phyloP scores from a whole-genome alignment of 1,140 invertebrate species.

The Sinonovacula constricta region DNA sequence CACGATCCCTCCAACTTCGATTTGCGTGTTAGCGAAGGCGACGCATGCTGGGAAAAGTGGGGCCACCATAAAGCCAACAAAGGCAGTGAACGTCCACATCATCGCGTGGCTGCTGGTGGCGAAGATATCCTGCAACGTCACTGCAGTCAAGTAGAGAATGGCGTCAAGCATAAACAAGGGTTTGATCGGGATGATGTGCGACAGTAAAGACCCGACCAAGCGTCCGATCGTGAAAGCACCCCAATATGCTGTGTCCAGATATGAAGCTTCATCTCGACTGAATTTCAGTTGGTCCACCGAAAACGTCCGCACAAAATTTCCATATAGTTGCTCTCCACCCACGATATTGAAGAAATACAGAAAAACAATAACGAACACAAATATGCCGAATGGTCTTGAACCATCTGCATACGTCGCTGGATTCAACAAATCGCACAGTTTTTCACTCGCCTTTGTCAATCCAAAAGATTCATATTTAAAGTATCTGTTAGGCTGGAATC shows the following conservation, averaged over 20 bases:
- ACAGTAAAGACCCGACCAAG: conserved; percentile 27
- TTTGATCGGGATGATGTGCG: conserved; percentile 24
- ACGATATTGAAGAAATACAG: conserved; percentile 47
- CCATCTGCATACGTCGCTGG: conserved; percentile 50
- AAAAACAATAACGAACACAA: conserved; percentile 51
- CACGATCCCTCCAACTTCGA: conserved; percentile 37
- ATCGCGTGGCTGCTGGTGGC: conserved; percentile 3
- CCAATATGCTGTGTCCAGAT: conserved; percentile 46
- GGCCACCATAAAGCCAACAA: conserved; percentile 34
- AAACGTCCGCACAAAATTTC: conserved; percentile 55
- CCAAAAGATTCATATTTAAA: neutral
- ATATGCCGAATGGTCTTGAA: conserved; percentile 18
- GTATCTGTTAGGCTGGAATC: neutral
- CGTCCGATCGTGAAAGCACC: conserved; percentile 39
- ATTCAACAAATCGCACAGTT: conserved; percentile 11
- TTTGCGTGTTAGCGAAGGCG: conserved; percentile 34
- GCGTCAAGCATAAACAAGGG: conserved; percentile 26
- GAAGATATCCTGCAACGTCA: conserved; percentile 37
- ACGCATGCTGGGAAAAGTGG: conserved; percentile 44
- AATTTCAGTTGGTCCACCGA: conserved; percentile 47
- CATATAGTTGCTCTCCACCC: conserved; percentile 56
- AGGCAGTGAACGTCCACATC: conserved; percentile 35
- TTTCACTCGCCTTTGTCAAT: neutral
- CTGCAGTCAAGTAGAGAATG: conserved; percentile 16
- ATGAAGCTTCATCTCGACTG: conserved; percentile 35